phyloP scores from a whole-genome alignment of 2,113 vertebrate genomes.

The Pteropus alecto region DNA sequence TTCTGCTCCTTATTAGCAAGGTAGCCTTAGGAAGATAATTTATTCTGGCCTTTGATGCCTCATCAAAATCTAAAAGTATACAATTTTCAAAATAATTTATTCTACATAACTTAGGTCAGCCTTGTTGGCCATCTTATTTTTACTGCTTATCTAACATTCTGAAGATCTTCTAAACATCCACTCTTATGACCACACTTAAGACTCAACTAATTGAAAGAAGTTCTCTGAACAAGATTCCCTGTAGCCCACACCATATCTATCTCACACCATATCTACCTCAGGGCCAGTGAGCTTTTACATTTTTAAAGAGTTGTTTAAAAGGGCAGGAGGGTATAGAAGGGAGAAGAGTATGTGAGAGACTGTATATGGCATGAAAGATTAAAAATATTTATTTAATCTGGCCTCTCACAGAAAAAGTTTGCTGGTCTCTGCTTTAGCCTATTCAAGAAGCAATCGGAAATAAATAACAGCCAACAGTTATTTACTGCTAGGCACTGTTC shows the following conservation, averaged over 20 bases:
- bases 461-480: background rate
- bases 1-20: background rate
- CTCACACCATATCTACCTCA: background rate
- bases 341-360: background rate
- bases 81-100: constrained; percentile 44
- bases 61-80: constrained; percentile 18
- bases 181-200: background rate
- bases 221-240: background rate
- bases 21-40: background rate
- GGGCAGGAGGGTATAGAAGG: background rate
- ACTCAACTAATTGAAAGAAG: background rate
- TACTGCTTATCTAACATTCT: background rate
- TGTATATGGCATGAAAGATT: background rate
- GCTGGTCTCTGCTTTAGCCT: background rate
- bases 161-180: background rate
- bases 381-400: background rate
- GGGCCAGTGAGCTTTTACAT: background rate
- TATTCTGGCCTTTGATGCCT: background rate
- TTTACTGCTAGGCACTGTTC: background rate
- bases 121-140: background rate
- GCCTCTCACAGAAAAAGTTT: background rate
- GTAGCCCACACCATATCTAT: background rate
- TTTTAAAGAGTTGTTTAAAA: background rate
- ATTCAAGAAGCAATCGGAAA: background rate
- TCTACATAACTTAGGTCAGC: background rate